Evolutionary conservation across 1,140 invertebrate species (phyloP).

Genomic region (Neotoxoptera formosana): DNA sequence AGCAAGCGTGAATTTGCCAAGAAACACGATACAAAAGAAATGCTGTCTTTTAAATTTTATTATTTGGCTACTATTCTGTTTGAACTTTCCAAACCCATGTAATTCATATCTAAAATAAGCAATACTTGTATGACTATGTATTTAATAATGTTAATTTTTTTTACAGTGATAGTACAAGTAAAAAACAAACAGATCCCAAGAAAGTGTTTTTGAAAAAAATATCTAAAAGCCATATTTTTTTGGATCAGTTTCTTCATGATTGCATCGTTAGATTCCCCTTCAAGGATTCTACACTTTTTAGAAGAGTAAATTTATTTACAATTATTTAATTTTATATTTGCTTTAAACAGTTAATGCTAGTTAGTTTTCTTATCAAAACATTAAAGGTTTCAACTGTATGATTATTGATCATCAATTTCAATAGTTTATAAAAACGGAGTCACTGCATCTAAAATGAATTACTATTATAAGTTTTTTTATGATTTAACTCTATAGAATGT

Average conservation of each 20-base stretch:
- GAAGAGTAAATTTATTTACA: constrained; percentile 66
- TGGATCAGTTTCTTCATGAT: constrained; percentile 84
- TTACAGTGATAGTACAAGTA: not conserved
- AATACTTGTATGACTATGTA: not conserved
- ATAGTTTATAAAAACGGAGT: not conserved
- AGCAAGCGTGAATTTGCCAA: constrained; percentile 83
- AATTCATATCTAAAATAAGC: constrained; percentile 44
- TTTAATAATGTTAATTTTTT: not conserved
- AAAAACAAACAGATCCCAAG: constrained; percentile 69
- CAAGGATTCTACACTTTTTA: constrained; percentile 83
- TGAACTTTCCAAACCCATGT: constrained; percentile 75
- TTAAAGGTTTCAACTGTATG: not conserved
- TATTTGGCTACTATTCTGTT: constrained; percentile 80
- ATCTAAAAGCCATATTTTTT: constrained; percentile 70
- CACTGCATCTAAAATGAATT: not conserved
- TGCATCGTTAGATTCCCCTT: constrained; percentile 86
- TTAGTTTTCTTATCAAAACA: not conserved
- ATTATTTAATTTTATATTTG: not conserved
- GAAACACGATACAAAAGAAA: constrained; percentile 81
- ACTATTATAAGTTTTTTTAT: too few relatives aligned
- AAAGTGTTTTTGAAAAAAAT: constrained; percentile 75
- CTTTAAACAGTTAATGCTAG: not conserved
- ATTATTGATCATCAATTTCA: not conserved
- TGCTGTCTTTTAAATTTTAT: constrained; percentile 91
- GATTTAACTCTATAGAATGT: too few relatives aligned